phyloP scores from a whole-genome alignment of 2,113 vertebrate species.

The Seriola rivoliana region DNA sequence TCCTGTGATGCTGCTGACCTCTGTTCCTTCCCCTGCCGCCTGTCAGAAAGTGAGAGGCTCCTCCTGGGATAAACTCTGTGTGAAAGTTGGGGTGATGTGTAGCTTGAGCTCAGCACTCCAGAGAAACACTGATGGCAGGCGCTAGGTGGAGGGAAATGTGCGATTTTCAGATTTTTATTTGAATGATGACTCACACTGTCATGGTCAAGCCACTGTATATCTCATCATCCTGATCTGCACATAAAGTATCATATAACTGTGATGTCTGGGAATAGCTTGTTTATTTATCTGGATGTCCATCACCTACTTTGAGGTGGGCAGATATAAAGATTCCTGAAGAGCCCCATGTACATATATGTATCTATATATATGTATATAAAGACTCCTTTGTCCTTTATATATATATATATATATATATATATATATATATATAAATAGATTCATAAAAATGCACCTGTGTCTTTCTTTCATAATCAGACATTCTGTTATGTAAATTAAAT shows the following conservation, averaged over 20 bases:
- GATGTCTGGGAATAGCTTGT: not conserved
- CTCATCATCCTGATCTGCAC: not conserved
- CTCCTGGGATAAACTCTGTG: not conserved
- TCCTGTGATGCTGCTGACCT: not conserved
- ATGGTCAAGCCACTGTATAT: not conserved
- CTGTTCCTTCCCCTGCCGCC: not conserved
- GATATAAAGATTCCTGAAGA: not conserved
- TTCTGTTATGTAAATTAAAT: no score
- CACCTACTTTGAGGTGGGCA: not conserved
- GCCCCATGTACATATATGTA: not conserved
- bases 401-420: no score
- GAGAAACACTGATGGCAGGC: constrained; percentile 13
- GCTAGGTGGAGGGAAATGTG: not conserved
- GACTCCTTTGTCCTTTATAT: no score
- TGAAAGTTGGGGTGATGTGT: not conserved
- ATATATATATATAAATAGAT: no score
- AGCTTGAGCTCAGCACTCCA: not conserved
- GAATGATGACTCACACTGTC: constrained; percentile 5
- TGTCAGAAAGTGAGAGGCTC: not conserved
- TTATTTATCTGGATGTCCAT: not conserved
- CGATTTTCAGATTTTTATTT: constrained; percentile 1
- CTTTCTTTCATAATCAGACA: no score
- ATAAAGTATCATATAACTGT: not conserved
- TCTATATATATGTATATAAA: no score
- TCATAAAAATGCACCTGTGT: no score